Conservation (phyloP, 2,797 vertebrate genomes). For the Huso huso region DNA sequence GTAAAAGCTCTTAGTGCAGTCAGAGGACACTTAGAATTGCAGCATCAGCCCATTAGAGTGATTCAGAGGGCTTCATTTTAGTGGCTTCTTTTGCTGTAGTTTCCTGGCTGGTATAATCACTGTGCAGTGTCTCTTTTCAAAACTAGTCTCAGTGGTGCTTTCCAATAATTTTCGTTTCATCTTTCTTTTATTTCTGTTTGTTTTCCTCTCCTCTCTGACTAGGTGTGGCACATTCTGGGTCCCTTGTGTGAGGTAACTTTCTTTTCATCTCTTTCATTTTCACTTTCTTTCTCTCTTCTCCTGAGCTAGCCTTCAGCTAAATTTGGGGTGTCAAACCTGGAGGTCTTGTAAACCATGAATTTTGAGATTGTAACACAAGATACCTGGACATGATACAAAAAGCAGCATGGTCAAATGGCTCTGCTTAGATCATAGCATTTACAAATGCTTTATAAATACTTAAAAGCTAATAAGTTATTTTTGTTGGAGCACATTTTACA, state of each 20-base stretch:
- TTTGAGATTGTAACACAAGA: too few species aligned
- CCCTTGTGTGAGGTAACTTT: constrained; percentile 82
- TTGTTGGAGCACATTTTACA: too few species aligned
- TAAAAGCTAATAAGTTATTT: too few species aligned
- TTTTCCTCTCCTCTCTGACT: constrained; percentile 43
- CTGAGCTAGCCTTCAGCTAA: background rate
- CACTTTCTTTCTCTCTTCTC: constrained; percentile 8
- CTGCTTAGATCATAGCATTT: too few species aligned
- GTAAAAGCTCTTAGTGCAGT: too few species aligned
- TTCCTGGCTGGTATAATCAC: background rate
- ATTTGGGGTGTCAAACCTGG: background rate
- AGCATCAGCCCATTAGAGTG: too few species aligned
- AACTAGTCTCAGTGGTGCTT: background rate
- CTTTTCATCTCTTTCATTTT: constrained; percentile 16
- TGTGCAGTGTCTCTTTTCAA: background rate
- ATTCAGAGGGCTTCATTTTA: background rate
- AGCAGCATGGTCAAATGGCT: too few species aligned
- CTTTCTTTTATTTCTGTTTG: constrained; percentile 33
- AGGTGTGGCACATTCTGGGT: constrained; percentile 85
- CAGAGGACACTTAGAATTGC: too few species aligned
- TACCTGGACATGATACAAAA: too few species aligned
- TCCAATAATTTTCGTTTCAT: constrained; percentile 5
- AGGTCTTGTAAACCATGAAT: background rate
- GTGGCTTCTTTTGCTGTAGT: background rate
- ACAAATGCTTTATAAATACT: too few species aligned